A percentile compares a stretch with the other conserved stretches of the same genome.
Conservation (phyloP, 2,113 vertebrate species). For the Periophthalmus modestus region DNA sequence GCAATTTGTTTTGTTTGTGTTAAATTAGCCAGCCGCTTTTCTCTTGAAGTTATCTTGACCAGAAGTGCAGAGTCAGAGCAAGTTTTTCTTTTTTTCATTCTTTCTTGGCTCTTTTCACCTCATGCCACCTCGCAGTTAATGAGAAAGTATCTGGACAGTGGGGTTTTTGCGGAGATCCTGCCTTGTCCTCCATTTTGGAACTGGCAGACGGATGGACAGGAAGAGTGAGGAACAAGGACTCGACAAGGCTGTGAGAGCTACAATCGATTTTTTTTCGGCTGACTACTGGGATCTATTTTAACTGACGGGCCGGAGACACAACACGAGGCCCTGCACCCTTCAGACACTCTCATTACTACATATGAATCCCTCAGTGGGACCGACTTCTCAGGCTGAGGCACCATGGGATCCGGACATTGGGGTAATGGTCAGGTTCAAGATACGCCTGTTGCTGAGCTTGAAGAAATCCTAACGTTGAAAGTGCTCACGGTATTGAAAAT, state of each 20-base stretch:
- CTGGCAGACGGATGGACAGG: constrained; percentile 67
- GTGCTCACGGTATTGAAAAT: neutral
- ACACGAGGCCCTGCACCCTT: constrained; percentile 58
- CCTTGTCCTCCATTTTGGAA: constrained; percentile 55
- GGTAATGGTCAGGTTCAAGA: neutral
- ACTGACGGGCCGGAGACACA: constrained; percentile 63
- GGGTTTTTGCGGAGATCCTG: constrained; percentile 55
- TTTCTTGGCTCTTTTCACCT: constrained; percentile 34
- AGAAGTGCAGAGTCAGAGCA: constrained; percentile 24
- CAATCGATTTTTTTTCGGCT: constrained; percentile 63
- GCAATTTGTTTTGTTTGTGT: constrained; percentile 3
- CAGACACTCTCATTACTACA: constrained; percentile 67
- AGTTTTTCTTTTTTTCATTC: neutral
- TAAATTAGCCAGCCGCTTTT: constrained; percentile 16
- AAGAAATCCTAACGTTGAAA: neutral
- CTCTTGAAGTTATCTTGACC: constrained; percentile 14
- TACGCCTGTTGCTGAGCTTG: neutral
- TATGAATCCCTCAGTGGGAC: constrained; percentile 65
- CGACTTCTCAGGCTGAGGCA: constrained; percentile 36
- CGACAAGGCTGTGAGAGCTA: constrained; percentile 43
- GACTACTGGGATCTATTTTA: constrained; percentile 67
- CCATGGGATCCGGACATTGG: neutral
- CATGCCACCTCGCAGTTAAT: constrained; percentile 59
- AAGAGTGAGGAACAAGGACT: constrained; percentile 67
- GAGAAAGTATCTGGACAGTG: constrained; percentile 61